Conservation (phyloP, 2,797 vertebrate genomes). For the Pyrocephalus nanus region DNA sequence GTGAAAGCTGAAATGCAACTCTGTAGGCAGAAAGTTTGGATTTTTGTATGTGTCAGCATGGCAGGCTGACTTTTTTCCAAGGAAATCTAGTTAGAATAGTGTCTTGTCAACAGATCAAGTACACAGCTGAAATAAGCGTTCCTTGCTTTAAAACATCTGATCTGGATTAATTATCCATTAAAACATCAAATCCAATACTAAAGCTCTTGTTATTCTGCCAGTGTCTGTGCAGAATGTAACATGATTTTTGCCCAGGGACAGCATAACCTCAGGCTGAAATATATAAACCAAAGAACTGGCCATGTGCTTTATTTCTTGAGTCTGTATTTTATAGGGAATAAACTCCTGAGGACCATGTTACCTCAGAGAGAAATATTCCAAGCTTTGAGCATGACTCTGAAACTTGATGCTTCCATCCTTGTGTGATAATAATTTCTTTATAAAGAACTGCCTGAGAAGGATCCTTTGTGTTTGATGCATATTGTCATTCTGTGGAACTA, state of each 20-base stretch:
- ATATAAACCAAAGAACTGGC: background rate
- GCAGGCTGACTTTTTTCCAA: background rate
- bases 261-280: background rate
- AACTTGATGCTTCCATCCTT: background rate
- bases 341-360: background rate
- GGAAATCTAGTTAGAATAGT: background rate
- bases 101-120: constrained; percentile 5
- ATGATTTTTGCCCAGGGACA: background rate
- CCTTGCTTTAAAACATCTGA: constrained; percentile 26
- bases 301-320: background rate
- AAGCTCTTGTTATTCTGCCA: background rate
- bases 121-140: background rate
- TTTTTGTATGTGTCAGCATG: background rate
- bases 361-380: background rate
- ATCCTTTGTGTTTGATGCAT: background rate
- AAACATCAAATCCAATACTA: background rate
- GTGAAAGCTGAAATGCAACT: background rate
- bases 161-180: constrained; percentile 30
- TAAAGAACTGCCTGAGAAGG: background rate
- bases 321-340: background rate
- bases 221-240: background rate
- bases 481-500: background rate
- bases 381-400: background rate
- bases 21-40: background rate
- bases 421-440: background rate